Evolutionary conservation across 53 echinoderm and acorn worm genomes (phyloP), one percentile per base, ranked within the genome.

Genomic region (Henricia sp.): DNA sequence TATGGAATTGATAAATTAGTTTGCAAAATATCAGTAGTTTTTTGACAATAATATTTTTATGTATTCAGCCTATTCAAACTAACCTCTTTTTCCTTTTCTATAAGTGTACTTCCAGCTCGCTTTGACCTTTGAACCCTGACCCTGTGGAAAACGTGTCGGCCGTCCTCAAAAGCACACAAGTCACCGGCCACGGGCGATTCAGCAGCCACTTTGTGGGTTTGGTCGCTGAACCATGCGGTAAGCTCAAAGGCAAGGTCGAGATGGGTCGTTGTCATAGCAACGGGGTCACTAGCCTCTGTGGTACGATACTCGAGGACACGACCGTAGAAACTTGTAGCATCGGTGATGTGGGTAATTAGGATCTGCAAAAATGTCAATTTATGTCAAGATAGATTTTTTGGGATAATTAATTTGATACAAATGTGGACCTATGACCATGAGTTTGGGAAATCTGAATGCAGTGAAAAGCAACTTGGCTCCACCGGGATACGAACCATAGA

Each of bases 241-340:
- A 94, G 69, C 60, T 94, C 91, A 34, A 89, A 50, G 44, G 75
- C 69, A 24, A 94, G 78, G 24, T 91, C 41, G 12, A 86, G 67
- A 52, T 86, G 87, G 56, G 84, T 77, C 27, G 83, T 83, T 52
- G 84, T 48, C 84, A 93, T 63, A 78, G 83, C 83, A 68, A 89
- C 63, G 9, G 84, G 68, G 37, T 71, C 62, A 70, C 87, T 83
- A 52, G 67, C 84, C 60, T 86, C 90, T 42, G 83, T 90, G 35
- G 26, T 58, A n/a, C 91, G 89, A 82, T 91, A 89, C 24, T 87
- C 71, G 6, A 94, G 83, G 23, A 99, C 67, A 52, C 99, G 94
- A 40, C 84, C 99, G 53, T 90, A 93, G 87, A 83, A 99, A 37
- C 51, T 68, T 10, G 89, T 90, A 13, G 99, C 99, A 46, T 94